A percentile compares a stretch with the other conserved stretches of the same genome.
These are phyloP conservation scores for Alitta virens DNA, from an alignment of 2,888 invertebrate species.

Conservation along the genomic window DNA sequence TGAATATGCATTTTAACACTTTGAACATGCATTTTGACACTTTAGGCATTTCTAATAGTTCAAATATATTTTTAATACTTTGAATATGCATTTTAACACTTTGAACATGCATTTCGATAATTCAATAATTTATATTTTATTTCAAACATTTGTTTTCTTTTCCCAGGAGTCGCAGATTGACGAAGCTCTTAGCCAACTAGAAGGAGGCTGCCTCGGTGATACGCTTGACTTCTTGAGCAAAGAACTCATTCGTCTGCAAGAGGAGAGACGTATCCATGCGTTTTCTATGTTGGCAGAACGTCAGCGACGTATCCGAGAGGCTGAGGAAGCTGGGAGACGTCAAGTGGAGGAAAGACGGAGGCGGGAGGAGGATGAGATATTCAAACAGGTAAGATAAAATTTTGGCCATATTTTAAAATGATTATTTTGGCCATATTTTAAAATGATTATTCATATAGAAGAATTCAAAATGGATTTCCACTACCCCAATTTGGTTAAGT, in stretches of 20 bases:
- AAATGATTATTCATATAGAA: too few species aligned
- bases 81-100: too few species aligned
- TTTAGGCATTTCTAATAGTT: too few species aligned
- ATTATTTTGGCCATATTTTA: too few species aligned
- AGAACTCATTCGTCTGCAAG: slow-evolving; percentile 73
- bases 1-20: too few species aligned
- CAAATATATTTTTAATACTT: too few species aligned
- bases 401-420: too few species aligned
- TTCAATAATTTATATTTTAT: too few species aligned
- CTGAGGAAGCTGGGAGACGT: slow-evolving; percentile 75
- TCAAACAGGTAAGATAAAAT: slow-evolving; percentile 68
- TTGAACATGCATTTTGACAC: too few species aligned
- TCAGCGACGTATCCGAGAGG: slow-evolving; percentile 74
- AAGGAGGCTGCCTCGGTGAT: slow-evolving; percentile 69
- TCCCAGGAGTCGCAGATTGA: slow-evolving; percentile 57
- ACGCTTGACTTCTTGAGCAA: slow-evolving; percentile 75
- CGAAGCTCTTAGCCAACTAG: slow-evolving; percentile 68
- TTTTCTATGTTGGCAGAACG: slow-evolving; percentile 75
- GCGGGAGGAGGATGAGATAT: slow-evolving; percentile 76
- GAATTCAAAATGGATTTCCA: neutral
- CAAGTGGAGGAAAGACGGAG: slow-evolving; percentile 74
- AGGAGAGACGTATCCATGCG: slow-evolving; percentile 77
- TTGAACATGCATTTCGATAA: too few species aligned
- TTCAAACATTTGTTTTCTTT: too few species aligned
- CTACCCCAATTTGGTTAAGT: neutral